These are phyloP conservation scores for Gastracanthus pulcherrimus DNA, from an alignment of 2,888 invertebrate genomes.

Conservation along the genomic window DNA sequence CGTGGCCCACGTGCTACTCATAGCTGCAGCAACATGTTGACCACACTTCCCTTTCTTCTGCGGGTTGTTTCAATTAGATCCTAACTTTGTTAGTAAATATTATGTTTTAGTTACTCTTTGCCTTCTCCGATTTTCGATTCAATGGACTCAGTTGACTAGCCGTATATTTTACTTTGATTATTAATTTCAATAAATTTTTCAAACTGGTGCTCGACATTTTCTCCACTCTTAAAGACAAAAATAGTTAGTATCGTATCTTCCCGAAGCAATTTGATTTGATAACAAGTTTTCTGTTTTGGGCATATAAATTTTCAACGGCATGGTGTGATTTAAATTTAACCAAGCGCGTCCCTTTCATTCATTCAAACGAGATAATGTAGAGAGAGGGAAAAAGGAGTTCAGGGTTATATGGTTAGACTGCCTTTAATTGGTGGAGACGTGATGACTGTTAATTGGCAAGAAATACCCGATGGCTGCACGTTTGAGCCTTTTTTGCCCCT, in stretches of 20 bases:
- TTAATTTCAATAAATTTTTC: no score
- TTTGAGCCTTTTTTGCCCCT: neutral
- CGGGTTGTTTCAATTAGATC: no score
- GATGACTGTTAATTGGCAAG: constrained; percentile 40
- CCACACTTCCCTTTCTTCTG: no score
- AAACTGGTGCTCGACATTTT: no score
- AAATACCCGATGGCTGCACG: constrained; percentile 1
- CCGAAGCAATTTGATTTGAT: neutral
- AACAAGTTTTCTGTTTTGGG: neutral
- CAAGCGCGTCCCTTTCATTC: neutral
- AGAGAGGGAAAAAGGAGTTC: neutral
- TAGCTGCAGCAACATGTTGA: no score
- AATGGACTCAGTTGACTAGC: neutral
- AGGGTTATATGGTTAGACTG: constrained; percentile 51
- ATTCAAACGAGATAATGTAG: neutral
- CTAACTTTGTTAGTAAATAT: no score
- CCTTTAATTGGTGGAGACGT: constrained; percentile 52
- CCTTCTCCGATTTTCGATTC: no score
- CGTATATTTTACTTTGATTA: no score
- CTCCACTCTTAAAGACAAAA: no score
- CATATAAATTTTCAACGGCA: neutral
- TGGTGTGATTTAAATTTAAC: neutral
- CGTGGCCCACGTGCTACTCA: no score
- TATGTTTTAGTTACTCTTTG: neutral
- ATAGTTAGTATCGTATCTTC: no score